Conservation (phyloP, 2,113 vertebrate genomes). For the Triplophysa dalaica region DNA sequence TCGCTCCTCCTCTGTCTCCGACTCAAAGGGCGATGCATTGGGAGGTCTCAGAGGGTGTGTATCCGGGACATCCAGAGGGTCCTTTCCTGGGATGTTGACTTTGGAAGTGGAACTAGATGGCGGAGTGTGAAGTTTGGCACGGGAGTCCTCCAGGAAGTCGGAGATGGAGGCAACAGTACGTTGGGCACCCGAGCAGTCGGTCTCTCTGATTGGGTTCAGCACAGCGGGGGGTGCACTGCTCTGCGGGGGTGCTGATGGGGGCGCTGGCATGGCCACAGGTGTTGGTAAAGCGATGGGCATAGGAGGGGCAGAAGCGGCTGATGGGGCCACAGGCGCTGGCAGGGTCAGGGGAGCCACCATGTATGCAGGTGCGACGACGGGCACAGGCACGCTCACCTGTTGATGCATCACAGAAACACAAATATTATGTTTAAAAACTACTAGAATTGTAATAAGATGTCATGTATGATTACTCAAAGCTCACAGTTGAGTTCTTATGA, state of each 20-base stretch:
- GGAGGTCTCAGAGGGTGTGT: constrained; percentile 60
- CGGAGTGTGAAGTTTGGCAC: constrained; percentile 65
- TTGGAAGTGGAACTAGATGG: constrained; percentile 61
- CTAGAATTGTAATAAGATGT: too few relatives aligned
- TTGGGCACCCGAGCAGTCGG: constrained; percentile 61
- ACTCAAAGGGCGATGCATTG: constrained; percentile 68
- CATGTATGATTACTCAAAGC: not conserved
- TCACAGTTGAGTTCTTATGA: constrained; percentile 38
- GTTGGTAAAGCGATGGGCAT: constrained; percentile 41
- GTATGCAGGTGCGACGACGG: not conserved
- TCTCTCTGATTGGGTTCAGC: constrained; percentile 63
- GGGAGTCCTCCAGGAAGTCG: constrained; percentile 73
- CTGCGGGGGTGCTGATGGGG: constrained; percentile 49
- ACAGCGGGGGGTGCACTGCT: constrained; percentile 49
- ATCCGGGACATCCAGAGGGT: constrained; percentile 59
- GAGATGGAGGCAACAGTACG: constrained; percentile 69
- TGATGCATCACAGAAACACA: not conserved
- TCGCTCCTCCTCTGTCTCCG: constrained; percentile 70
- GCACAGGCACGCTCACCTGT: constrained; percentile 39
- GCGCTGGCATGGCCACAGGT: constrained; percentile 20
- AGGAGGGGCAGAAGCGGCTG: not conserved
- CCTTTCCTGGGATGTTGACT: constrained; percentile 43
- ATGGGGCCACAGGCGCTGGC: not conserved
- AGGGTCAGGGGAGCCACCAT: not conserved
- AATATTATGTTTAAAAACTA: not conserved